phyloP scores from a whole-genome alignment of 2,888 invertebrate species.

The Protophormia terraenovae region DNA sequence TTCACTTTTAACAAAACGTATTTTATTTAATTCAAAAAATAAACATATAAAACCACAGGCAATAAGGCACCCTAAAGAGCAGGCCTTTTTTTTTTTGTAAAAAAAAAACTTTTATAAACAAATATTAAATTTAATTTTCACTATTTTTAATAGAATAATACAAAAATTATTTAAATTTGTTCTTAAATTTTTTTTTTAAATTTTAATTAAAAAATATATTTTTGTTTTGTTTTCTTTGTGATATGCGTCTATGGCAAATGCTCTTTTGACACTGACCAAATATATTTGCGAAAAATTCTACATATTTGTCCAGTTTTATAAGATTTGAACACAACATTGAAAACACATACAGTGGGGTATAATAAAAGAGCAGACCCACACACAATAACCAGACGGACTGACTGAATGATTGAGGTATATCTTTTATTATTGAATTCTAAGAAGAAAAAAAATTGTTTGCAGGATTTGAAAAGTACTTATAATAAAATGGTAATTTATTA shows the following conservation, averaged over 20 bases:
- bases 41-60: conserved; percentile 16
- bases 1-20: too few relatives aligned
- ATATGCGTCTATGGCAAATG: conserved; percentile 40
- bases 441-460: background rate
- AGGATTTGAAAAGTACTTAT: background rate
- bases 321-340: background rate
- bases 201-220: background rate
- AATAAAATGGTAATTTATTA: too few relatives aligned
- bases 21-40: background rate
- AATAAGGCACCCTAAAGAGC: background rate
- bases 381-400: background rate
- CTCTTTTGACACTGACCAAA: conserved; percentile 51
- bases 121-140: too few relatives aligned
- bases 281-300: conserved; percentile 41
- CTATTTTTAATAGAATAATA: too few relatives aligned
- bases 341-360: background rate
- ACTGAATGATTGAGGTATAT: background rate
- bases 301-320: conserved; percentile 55
- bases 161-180: too few relatives aligned
- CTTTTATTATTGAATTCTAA: background rate
- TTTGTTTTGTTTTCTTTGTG: background rate
- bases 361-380: conserved; percentile 24
- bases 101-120: too few relatives aligned
- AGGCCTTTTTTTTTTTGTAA: background rate
- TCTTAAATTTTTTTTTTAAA: background rate